These are phyloP conservation scores for Drosophila pandora DNA, from an alignment of 1,140 invertebrate genomes.

Conservation along the genomic window DNA sequence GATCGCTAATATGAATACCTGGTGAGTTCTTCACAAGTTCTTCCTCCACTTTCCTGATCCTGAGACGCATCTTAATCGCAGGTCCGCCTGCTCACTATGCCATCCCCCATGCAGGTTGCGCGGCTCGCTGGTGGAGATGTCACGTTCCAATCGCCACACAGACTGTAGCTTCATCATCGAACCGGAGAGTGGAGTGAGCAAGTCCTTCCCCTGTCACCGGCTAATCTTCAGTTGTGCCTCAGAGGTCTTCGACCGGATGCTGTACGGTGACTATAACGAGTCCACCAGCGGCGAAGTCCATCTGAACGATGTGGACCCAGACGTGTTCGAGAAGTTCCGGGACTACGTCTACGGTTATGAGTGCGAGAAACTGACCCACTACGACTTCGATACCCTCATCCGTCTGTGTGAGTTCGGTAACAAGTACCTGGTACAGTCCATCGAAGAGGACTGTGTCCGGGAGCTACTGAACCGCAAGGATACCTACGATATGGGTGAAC, in stretches of 20 bases:
- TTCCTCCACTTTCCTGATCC: not conserved
- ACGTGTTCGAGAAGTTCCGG: conserved; percentile 22
- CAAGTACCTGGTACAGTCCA: conserved; percentile 17
- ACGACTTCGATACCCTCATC: conserved; percentile 11
- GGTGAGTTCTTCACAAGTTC: not conserved
- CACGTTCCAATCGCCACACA: conserved; percentile 14
- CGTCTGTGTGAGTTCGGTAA: conserved; percentile 17
- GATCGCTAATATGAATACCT: conserved; percentile 13
- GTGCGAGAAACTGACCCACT: conserved; percentile 5
- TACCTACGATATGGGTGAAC: not conserved
- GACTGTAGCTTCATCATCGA: conserved; percentile 26
- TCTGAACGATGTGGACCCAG: conserved; percentile 5
- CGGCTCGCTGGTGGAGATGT: conserved; percentile 5
- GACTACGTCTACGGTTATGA: conserved; percentile 26
- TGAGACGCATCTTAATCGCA: not conserved
- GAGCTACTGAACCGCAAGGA: conserved; percentile 8
- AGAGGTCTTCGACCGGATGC: conserved; percentile 25
- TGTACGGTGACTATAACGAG: conserved; percentile 16
- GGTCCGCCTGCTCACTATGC: not conserved
- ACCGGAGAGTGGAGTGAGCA: not conserved
- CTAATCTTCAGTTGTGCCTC: conserved; percentile 29
- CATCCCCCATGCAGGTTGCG: not conserved
- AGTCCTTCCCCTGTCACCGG: conserved; percentile 14
- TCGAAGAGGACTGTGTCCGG: conserved; percentile 18
- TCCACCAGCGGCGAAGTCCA: conserved; percentile 2